These are phyloP conservation scores for Odiellus spinosus DNA, from an alignment of 2,888 invertebrate genomes.

Conservation along the genomic window DNA sequence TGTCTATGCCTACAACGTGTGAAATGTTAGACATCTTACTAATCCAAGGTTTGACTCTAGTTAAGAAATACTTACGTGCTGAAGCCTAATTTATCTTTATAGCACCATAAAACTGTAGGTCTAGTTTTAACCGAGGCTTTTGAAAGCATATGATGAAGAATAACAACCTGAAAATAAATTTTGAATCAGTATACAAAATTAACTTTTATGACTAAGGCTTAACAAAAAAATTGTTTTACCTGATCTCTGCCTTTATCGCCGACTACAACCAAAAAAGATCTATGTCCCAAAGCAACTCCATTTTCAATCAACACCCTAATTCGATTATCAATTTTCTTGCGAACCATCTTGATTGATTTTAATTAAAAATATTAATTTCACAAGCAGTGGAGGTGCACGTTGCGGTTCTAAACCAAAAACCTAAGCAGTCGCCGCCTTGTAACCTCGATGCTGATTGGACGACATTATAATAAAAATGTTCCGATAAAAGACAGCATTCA, in stretches of 20 bases:
- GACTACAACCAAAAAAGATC: slow-evolving; percentile 84
- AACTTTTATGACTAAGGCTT: no score
- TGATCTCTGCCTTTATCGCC: slow-evolving; percentile 94
- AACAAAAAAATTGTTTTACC: slow-evolving; percentile 36
- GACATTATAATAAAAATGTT: no score
- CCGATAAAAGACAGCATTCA: no score
- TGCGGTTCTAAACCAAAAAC: no score
- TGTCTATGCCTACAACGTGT: slow-evolving; percentile 75
- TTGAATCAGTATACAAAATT: background rate
- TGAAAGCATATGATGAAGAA: slow-evolving; percentile 90
- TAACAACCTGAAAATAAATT: slow-evolving; percentile 53
- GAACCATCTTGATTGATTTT: background rate
- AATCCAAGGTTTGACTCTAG: background rate
- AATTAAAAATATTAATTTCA: no score
- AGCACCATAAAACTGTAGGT: slow-evolving; percentile 94
- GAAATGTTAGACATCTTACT: slow-evolving; percentile 8
- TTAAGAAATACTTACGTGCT: slow-evolving; percentile 44
- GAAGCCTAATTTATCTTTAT: slow-evolving; percentile 85
- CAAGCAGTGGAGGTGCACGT: no score
- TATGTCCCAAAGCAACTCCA: slow-evolving; percentile 75
- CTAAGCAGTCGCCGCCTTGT: no score
- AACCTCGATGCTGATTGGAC: no score
- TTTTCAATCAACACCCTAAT: slow-evolving; percentile 91
- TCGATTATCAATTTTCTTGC: slow-evolving; percentile 92
- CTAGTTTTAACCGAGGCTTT: slow-evolving; percentile 84